Base-by-base conservation (phyloP, 2,113 vertebrate species). In the Pionites leucogaster region DNA sequence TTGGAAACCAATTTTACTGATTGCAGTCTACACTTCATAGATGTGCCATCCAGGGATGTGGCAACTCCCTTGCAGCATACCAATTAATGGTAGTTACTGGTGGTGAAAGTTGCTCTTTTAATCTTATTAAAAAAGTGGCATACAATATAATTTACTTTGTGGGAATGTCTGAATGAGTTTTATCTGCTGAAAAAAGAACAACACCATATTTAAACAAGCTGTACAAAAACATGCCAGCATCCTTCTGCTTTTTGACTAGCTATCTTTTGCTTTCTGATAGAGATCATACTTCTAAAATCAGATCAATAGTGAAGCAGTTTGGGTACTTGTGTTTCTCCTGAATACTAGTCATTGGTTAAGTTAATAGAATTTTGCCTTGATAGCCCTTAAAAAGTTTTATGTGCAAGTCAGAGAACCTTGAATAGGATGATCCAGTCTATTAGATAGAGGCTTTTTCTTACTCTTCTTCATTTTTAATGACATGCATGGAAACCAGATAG, bases 21-120 rank as follows among this genome's bases (percentile, higher is more conserved):
- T 88, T 96, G 68, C 90, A 88, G 92, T 85, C 92, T 96, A 77
- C 86, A 90, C 52, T 96, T 97, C 96, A 95, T 76, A 95, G 91
- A 94, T 94, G 69, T 92, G 82, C 90, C 82, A 92, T 93, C 88
- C 85, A 82, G 74, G 92, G 77, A 92, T 96, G 85, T 86, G 76
- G 88, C 94, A 97, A 69, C 42, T 93, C 18, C 42, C 59, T 96
- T 92, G 71, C 52, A 95, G 85, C 75, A 96, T 92, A 95, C 72
- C 88, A 98, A 95, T 97, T 97, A 97, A 95, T 94, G 69, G 82
- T 71, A 97, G 75, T 83, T 64, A 71, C 59, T 93, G 52, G n/a
- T 92, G 83, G 95, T 90, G 82, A 91, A 97, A 94, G 88, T 82
- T 95, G 64, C 81, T 97, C 92, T 96, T 92, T 91, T 92, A 97